A percentile compares a stretch with the other conserved stretches of the same genome.
phyloP scores from a whole-genome alignment of 2,888 invertebrate genomes.

The Alcis repandata region DNA sequence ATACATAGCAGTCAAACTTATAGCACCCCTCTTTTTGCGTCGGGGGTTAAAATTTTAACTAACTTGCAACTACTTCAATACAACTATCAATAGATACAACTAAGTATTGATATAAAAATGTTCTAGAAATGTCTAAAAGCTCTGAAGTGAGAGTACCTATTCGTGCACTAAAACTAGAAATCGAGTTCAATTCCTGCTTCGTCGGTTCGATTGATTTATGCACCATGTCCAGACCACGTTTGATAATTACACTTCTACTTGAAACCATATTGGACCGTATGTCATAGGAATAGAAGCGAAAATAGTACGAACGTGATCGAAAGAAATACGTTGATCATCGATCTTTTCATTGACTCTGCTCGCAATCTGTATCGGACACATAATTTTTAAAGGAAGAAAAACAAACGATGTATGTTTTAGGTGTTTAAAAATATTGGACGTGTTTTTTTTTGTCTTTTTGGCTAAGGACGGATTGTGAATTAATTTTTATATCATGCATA shows the following conservation, averaged over 20 bases:
- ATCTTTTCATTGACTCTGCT: conserved; percentile 67
- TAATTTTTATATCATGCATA: too few species aligned
- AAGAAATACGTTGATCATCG: conserved; percentile 56
- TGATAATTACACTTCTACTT: background rate
- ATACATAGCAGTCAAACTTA: too few species aligned
- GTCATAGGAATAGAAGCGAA: conserved; percentile 10
- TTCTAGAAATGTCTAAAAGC: background rate
- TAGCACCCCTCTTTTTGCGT: too few species aligned
- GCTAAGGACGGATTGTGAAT: too few species aligned
- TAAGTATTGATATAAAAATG: background rate
- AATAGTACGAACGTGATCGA: conserved; percentile 6
- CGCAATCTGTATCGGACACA: conserved; percentile 62
- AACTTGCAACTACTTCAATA: too few species aligned
- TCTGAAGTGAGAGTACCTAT: conserved; percentile 4
- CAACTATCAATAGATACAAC: too few species aligned
- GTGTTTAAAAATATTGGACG: too few species aligned
- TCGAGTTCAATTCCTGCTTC: conserved; percentile 11
- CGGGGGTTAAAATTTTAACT: too few species aligned
- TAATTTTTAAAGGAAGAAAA: conserved; percentile 37
- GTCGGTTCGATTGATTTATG: conserved; percentile 31
- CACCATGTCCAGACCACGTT: conserved; percentile 15
- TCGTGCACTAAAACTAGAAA: conserved; percentile 15
- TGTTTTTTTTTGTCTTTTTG: too few species aligned
- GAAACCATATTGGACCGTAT: conserved; percentile 15
- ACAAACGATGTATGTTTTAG: conserved; percentile 38